Percentiles rank a stretch among this genome's conserved stretches.
These are phyloP conservation scores for Tipula lateralis DNA, from an alignment of 2,888 invertebrate genomes.

Conservation along the genomic window DNA sequence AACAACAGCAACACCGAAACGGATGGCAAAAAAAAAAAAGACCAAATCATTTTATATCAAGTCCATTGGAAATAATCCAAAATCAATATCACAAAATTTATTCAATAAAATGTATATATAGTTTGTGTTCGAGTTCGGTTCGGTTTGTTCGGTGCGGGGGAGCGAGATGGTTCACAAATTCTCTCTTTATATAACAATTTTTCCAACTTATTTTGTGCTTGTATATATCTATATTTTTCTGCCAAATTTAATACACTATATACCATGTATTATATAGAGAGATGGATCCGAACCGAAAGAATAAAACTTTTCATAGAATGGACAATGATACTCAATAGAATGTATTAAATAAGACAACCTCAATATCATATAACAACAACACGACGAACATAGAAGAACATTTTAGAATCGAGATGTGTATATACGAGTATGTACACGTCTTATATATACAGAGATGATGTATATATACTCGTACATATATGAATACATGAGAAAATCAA, in stretches of 20 bases:
- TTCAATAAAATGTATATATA: not conserved
- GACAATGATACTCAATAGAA: conserved; percentile 15
- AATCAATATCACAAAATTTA: not conserved
- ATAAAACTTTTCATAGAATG: not conserved
- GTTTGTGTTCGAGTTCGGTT: not conserved
- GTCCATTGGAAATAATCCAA: conserved; percentile 24
- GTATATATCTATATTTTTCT: conserved; percentile 24
- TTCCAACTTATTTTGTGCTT: conserved; percentile 5
- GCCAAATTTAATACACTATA: conserved; percentile 16
- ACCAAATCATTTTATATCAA: conserved; percentile 19
- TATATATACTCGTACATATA: too few species aligned
- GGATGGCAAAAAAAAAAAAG: not conserved
- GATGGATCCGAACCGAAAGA: not conserved
- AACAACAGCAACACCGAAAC: not conserved
- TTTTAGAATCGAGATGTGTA: not conserved
- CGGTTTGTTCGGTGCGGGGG: not conserved
- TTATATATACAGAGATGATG: too few species aligned
- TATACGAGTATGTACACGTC: not conserved
- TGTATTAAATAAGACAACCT: conserved; percentile 24
- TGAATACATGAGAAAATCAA: not conserved
- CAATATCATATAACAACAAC: not conserved
- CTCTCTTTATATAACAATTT: conserved; percentile 4
- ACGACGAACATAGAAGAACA: not conserved
- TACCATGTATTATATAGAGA: not conserved
- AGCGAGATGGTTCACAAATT: not conserved